phyloP scores from a whole-genome alignment of 2,888 invertebrate genomes.

The Dinocampus coccinellae region DNA sequence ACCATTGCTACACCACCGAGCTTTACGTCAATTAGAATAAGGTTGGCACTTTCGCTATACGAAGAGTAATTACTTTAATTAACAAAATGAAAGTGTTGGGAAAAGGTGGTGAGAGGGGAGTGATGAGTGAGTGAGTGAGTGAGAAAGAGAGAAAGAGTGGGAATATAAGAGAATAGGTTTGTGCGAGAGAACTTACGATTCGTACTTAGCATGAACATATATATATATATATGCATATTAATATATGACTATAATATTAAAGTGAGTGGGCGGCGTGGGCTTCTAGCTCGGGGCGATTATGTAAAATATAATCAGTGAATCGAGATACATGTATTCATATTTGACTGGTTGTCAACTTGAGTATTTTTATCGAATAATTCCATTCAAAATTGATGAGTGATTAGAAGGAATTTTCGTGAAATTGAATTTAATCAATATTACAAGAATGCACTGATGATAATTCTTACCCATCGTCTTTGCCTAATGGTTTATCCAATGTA shows the following conservation, averaged over 20 bases:
- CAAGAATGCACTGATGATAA: not conserved
- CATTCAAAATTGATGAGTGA: conserved; percentile 5
- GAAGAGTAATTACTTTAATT: conserved; percentile 73
- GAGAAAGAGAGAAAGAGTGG: not conserved
- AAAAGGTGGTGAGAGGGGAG: conserved; percentile 27
- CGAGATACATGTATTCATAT: not conserved
- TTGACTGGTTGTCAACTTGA: not conserved
- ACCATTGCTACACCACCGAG: conserved; percentile 58
- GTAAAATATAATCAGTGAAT: not conserved
- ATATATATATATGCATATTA: no score
- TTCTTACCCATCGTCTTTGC: conserved; percentile 80
- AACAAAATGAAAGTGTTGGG: conserved; percentile 69
- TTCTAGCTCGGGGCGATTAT: not conserved
- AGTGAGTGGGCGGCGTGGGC: not conserved
- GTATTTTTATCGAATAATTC: conserved; percentile 4
- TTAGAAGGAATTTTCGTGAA: no score
- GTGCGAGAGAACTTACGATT: conserved; percentile 25
- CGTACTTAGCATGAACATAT: conserved; percentile 32
- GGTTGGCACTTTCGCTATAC: conserved; percentile 71
- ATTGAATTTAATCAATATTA: conserved; percentile 40
- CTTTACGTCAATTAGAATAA: conserved; percentile 72
- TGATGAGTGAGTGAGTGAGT: not conserved
- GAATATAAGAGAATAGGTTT: conserved; percentile 1
- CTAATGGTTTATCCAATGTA: conserved; percentile 73
- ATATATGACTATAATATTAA: not conserved